phyloP scores from a whole-genome alignment of 2,797 vertebrate genomes.

The Craterocephalus amniculus region DNA sequence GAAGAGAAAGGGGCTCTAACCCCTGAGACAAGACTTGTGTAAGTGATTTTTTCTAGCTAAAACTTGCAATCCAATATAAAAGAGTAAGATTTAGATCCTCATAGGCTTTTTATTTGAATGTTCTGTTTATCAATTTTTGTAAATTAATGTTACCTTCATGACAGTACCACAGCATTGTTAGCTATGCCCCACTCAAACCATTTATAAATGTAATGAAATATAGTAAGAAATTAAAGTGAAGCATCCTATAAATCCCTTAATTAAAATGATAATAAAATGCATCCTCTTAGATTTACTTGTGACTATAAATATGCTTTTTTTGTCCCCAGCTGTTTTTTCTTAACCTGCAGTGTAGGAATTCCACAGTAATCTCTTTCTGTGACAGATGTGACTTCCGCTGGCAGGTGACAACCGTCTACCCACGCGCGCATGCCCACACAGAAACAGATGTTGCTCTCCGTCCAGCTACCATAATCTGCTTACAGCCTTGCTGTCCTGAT shows the following conservation, averaged over 20 bases:
- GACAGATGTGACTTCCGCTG: constrained; percentile 62
- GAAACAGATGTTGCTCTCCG: constrained; percentile 51
- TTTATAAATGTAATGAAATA: neutral
- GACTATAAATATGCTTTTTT: constrained; percentile 1
- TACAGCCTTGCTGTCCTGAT: constrained; percentile 70
- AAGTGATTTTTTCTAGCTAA: neutral
- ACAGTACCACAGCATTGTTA: neutral
- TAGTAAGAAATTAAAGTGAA: neutral
- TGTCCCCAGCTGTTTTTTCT: constrained; percentile 6
- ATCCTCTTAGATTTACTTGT: neutral
- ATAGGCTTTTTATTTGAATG: neutral
- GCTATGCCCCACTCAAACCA: neutral
- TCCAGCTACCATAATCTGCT: constrained; percentile 68
- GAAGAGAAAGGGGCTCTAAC: neutral
- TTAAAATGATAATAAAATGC: neutral
- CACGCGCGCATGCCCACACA: constrained; percentile 12
- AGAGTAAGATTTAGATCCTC: neutral
- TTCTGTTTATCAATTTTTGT: neutral
- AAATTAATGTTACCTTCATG: neutral
- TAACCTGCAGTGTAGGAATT: constrained; percentile 27
- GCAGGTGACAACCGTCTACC: constrained; percentile 42
- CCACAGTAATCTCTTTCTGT: constrained; percentile 45
- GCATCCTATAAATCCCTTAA: neutral
- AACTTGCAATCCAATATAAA: neutral
- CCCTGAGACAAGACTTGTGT: neutral